Evolutionary conservation across 2,113 vertebrate genomes (phyloP), one percentile per base, ranked within the genome.

Genomic region (Penelope pileata): DNA sequence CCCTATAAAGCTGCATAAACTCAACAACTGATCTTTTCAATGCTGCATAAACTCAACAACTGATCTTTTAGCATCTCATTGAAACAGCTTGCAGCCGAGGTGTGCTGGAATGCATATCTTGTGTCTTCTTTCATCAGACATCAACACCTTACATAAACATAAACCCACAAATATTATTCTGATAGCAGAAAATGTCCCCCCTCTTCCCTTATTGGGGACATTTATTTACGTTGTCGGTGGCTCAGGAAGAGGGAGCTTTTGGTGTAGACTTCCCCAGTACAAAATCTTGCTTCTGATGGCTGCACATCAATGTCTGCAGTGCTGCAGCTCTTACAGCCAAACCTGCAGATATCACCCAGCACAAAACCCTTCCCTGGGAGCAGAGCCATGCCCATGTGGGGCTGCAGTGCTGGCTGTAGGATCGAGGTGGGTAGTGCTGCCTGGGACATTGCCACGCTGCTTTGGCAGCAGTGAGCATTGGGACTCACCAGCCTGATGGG

Each of bases 101-200:
- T 12, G 7, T 38, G 24, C 30, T 29, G 3, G 19, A 42, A 9
- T 2, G 2, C 1, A 0, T 13, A 5, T 23, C 63, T 53, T 9
- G 8, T 27, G 40, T n/a, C 13, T 22, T 38, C 48, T 42, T 86
- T 32, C 43, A 60, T 23, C 64, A 38, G 54, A 17, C 3, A 0
- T 45, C 47, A 62, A 38, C 59, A 29, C n/a, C n/a, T 18, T 29
- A 27, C 50, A 38, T 19, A 29, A n/a, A 17, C 11, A 5, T 14
- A 17, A 30, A 11, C n/a, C 38, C 16, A 70, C 56, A 14, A 4
- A 16, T 19, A 26, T 3, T 34, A 7, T 45, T 4, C 43, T 18
- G 64, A 13, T 60, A 3, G 5, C 14, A 69, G 17, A 15, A 40
- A 58, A 45, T n/a, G 2, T 2, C 14, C 26, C n/a, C 47, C 30